Percentiles rank a stretch among this genome's conserved stretches.
Evolutionary conservation across 2,888 invertebrate genomes (phyloP).

Genomic region (Corythucha ciliata): DNA sequence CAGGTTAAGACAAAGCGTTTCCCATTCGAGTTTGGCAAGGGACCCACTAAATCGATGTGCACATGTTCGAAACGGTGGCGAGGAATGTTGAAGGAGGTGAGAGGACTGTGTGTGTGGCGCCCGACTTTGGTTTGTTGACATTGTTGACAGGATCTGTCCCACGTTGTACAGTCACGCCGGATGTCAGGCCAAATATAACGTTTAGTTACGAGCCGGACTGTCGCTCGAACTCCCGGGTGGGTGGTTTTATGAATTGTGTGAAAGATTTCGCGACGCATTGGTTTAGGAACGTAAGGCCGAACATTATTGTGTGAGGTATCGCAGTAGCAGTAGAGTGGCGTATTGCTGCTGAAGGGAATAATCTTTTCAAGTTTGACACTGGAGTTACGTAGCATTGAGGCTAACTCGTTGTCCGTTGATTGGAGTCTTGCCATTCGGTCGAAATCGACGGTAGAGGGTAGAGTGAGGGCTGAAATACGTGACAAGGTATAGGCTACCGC

Average conservation of each 20-base stretch:
- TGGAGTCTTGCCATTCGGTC: not conserved
- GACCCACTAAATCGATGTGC: conserved; percentile 39
- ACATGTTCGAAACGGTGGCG: conserved; percentile 37
- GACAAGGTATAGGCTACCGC: conserved; percentile 40
- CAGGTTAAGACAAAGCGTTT: conserved; percentile 39
- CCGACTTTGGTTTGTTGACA: conserved; percentile 40
- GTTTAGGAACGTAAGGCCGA: conserved; percentile 24
- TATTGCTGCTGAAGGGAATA: not conserved
- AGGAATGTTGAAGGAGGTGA: conserved; percentile 34
- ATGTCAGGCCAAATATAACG: conserved; percentile 41
- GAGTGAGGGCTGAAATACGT: conserved; percentile 32
- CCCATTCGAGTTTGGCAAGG: conserved; percentile 17
- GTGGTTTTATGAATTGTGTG: conserved; percentile 34
- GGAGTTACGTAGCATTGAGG: not conserved
- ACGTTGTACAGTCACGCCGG: conserved; percentile 37
- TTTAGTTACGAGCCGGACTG: conserved; percentile 36
- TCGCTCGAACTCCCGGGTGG: conserved; percentile 35
- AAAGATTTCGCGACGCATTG: conserved; percentile 22
- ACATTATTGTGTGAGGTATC: too few species aligned
- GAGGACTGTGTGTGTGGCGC: conserved; percentile 37
- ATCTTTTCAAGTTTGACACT: not conserved
- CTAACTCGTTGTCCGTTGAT: conserved; percentile 4
- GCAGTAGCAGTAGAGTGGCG: conserved; percentile 2
- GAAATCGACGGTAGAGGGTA: conserved; percentile 1
- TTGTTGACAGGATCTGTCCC: conserved; percentile 37